These are phyloP conservation scores for Danionella cerebrum DNA, from an alignment of 2,113 vertebrate genomes.

Conservation along the genomic window DNA sequence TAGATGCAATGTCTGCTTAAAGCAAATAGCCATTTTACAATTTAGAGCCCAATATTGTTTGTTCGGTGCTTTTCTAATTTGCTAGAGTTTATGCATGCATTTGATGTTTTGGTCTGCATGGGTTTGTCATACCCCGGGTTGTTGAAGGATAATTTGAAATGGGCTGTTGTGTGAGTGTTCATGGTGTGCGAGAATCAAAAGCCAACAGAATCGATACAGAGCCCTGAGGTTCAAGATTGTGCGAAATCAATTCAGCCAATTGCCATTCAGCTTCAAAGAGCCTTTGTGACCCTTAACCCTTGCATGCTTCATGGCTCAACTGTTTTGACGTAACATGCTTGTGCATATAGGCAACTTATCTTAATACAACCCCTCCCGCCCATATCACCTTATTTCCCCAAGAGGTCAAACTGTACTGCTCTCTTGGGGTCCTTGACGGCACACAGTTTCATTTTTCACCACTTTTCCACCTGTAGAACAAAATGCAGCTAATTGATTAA, in stretches of 20 bases:
- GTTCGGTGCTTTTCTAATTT: neutral
- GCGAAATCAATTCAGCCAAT: constrained; percentile 30
- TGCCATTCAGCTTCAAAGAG: constrained; percentile 18
- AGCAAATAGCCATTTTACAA: constrained; percentile 31
- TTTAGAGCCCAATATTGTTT: neutral
- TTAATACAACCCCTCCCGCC: constrained; percentile 3
- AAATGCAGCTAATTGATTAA: constrained; percentile 57
- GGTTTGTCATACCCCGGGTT: constrained; percentile 5
- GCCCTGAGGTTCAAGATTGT: constrained; percentile 14
- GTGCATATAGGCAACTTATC: constrained; percentile 10
- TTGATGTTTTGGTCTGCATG: neutral
- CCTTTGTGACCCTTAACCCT: constrained; percentile 17
- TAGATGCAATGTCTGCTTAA: constrained; percentile 40
- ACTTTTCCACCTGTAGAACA: constrained; percentile 36
- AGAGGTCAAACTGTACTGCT: neutral
- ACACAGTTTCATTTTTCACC: neutral
- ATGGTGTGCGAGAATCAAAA: constrained; percentile 28
- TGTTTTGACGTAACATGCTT: neutral
- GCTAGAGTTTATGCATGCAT: neutral
- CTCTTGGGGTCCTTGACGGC: neutral
- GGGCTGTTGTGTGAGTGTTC: constrained; percentile 6
- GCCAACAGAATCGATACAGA: constrained; percentile 26
- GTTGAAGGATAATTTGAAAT: constrained; percentile 22
- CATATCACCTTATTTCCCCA: neutral
- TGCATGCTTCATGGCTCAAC: neutral